Percentiles rank a stretch among this genome's conserved stretches.
These are phyloP conservation scores for Epirrhoe tristata DNA, from an alignment of 2,888 invertebrate species.

Conservation along the genomic window DNA sequence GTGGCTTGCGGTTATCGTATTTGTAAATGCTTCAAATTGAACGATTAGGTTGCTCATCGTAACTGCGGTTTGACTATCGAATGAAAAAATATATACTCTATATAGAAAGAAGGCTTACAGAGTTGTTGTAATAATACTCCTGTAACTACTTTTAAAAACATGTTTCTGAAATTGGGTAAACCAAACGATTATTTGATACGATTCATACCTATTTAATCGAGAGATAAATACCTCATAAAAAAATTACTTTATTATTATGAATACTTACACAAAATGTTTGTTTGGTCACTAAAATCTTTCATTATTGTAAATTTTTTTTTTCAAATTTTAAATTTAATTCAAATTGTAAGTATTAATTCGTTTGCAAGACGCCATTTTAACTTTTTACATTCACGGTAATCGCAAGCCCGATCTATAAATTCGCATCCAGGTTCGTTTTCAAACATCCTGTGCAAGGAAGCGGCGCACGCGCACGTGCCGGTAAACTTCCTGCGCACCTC, in stretches of 20 bases:
- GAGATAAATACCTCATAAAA: not conserved
- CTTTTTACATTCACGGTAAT: not conserved
- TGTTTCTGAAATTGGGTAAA: no score
- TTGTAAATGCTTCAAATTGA: slow-evolving; percentile 20
- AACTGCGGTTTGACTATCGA: not conserved
- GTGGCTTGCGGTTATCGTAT: slow-evolving; percentile 35
- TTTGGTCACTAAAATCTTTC: no score
- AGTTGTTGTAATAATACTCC: no score
- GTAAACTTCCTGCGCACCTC: slow-evolving; percentile 72
- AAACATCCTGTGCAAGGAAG: slow-evolving; percentile 82
- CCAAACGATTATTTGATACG: no score
- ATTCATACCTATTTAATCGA: no score
- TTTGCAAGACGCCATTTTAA: slow-evolving; percentile 7
- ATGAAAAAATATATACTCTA: not conserved
- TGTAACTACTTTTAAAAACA: no score
- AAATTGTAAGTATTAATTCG: no score
- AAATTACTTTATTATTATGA: no score
- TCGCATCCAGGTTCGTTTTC: slow-evolving; percentile 65
- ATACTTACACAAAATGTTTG: no score
- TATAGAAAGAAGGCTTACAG: no score
- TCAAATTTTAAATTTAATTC: no score
- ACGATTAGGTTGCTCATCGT: not conserved
- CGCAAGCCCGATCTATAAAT: slow-evolving; percentile 28
- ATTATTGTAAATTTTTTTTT: no score
- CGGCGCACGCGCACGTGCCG: slow-evolving; percentile 71